phyloP scores from a whole-genome alignment of 2,113 vertebrate species.

The Chlamydotis undulata region DNA sequence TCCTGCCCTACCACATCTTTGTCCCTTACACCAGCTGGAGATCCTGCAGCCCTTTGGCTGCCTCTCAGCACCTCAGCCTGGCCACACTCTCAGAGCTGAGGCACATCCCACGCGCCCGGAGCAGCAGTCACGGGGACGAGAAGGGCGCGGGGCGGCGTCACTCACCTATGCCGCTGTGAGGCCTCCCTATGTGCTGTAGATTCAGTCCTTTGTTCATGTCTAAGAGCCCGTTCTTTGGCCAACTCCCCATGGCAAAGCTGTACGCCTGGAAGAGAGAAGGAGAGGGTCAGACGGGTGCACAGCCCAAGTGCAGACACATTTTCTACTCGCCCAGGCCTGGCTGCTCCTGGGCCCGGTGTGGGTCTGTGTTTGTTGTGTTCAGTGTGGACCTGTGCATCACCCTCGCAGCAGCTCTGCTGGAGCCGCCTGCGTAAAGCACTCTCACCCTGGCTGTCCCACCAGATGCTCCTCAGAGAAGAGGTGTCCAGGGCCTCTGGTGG shows the following conservation, averaged over 20 bases:
- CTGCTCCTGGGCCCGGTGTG: background rate
- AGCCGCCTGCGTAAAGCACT: background rate
- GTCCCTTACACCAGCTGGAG: background rate
- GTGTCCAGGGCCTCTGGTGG: background rate
- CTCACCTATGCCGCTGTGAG: conserved; percentile 88
- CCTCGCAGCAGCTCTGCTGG: background rate
- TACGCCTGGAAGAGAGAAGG: conserved; percentile 82
- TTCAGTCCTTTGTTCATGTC: conserved; percentile 88
- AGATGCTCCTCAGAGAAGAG: background rate
- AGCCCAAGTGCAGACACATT: conserved; percentile 21
- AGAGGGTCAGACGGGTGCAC: conserved; percentile 34
- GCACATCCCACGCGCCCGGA: fast-evolving
- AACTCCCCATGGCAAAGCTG: conserved; percentile 86
- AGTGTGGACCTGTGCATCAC: fast-evolving
- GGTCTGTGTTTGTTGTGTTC: fast-evolving
- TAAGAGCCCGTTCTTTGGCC: conserved; percentile 86
- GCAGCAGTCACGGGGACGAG: background rate
- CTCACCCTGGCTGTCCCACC: background rate
- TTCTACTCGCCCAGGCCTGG: background rate
- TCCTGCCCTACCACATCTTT: background rate
- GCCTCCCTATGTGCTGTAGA: conserved; percentile 85
- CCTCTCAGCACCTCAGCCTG: background rate
- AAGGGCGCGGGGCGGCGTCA: background rate
- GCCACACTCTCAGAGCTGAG: background rate
- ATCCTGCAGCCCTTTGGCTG: background rate